These are phyloP conservation scores for Therioaphis trifolii DNA, from an alignment of 2,888 invertebrate species.

Conservation along the genomic window DNA sequence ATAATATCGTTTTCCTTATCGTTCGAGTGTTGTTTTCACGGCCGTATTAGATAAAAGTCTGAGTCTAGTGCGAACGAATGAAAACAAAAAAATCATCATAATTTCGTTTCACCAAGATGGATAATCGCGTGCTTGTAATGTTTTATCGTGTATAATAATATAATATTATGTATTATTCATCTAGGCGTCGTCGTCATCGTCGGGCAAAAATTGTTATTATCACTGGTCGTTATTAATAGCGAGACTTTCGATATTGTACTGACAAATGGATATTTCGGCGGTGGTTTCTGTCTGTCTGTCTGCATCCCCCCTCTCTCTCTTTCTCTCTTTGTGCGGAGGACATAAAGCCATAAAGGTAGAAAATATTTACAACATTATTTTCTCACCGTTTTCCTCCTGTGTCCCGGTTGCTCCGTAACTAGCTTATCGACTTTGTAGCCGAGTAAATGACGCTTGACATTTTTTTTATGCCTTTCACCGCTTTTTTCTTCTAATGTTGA, in stretches of 20 bases:
- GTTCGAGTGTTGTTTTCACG: conserved; percentile 60
- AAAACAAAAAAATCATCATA: conserved; percentile 29
- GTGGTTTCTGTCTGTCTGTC: too few species aligned
- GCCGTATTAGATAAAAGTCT: conserved; percentile 36
- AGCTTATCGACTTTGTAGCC: not conserved
- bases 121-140: conserved; percentile 2
- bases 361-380: not conserved
- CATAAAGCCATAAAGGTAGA: not conserved
- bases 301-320: too few species aligned
- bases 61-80: not conserved
- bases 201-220: not conserved
- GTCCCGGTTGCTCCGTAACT: not conserved
- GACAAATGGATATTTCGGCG: too few species aligned
- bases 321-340: too few species aligned
- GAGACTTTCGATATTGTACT: not conserved
- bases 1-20: conserved; percentile 52
- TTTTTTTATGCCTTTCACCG: too few species aligned
- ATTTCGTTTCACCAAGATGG: conserved; percentile 27
- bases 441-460: not conserved
- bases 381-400: not conserved
- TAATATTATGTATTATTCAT: conserved; percentile 28
- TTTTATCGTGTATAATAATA: conserved; percentile 11
- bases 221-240: not conserved
- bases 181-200: conserved; percentile 27
- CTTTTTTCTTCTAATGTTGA: too few species aligned